Evolutionary conservation across 1,140 invertebrate species (phyloP), one percentile per base, ranked within the genome.

Genomic region (Phthorimaea operculella): DNA sequence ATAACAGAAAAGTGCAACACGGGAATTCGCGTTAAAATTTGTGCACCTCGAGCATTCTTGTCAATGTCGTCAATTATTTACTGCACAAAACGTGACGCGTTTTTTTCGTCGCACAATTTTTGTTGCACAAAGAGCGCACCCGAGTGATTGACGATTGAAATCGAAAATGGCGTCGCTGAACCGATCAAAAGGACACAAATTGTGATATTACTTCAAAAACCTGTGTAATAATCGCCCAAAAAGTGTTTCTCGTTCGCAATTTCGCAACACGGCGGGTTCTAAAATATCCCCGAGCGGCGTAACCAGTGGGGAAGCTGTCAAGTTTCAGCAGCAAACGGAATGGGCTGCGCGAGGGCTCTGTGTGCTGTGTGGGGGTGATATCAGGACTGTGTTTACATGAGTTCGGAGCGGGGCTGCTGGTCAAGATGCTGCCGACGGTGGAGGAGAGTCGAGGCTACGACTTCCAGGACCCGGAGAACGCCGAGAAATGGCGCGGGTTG

Each of bases 391-490:
- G 77, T 83, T 81, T 84, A 79, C 74, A 83, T 85, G 79, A 79
- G 62, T 79, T 70, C 70, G 65, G 60, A 62, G 71, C 63, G 70
- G 72, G 66, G 58, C 52, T 58, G 58, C 55, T 62, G 68, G 64
- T 65, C 69, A 83, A 74, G 65, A 86, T 86, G 85, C 74, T 86
- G 72, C 81, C 85, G 58, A 85, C 80, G 58, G 85, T 83, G 74
- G 82, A 83, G 69, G 90, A 91, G 83, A 87, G 88, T 71, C 89
- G 89, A 72, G 90, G 90, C 75, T 96, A 95, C 86, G 93, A 96
- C 86, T 96, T 96, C 83, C 90, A 91, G 73, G 94, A 93, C 74
- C 92, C 92, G 68, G 94, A 96, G 79, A 96, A 96, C 86, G 89
- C 89, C 61, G 88, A 89, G 62, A 95, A 96, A 89, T 98, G 95